A percentile compares a stretch with the other conserved stretches of the same genome.
Evolutionary conservation across 2,888 invertebrate species (phyloP).

Genomic region (Hirudinaria manillensis): DNA sequence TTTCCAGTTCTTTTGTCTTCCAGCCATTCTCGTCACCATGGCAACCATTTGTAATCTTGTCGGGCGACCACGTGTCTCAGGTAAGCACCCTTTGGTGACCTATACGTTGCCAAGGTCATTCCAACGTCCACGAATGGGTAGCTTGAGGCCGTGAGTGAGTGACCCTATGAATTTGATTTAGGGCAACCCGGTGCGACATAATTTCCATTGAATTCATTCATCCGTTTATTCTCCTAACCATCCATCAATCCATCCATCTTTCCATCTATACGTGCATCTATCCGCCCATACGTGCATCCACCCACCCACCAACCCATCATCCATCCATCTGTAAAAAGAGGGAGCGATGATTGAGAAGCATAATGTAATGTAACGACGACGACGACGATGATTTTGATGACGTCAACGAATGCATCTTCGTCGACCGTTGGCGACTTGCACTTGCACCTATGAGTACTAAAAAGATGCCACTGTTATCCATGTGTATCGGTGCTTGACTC

Average conservation of each 20-base stretch:
- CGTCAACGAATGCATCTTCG: background rate
- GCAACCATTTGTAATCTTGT: background rate
- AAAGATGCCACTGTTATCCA: too few species aligned
- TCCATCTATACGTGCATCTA: constrained; percentile 1
- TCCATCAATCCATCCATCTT: background rate
- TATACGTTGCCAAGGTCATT: too few species aligned
- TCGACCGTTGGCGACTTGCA: background rate
- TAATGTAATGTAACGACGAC: too few species aligned
- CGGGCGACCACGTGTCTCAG: background rate
- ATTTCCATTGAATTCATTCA: background rate
- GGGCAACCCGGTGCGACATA: too few species aligned
- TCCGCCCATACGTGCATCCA: background rate
- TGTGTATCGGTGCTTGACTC: background rate
- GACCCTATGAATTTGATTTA: too few species aligned
- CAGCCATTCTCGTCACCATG: background rate
- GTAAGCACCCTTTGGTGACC: too few species aligned
- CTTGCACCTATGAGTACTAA: background rate
- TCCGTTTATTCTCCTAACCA: constrained; percentile 2
- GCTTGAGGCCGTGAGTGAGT: too few species aligned
- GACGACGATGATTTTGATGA: too few species aligned
- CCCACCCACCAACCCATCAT: background rate
- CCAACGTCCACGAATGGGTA: too few species aligned
- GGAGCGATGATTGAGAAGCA: too few species aligned
- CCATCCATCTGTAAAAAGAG: too few species aligned
- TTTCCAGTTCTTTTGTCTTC: too few species aligned